These are phyloP conservation scores for Taeniopygia guttata DNA, from an alignment of 2,797 vertebrate species.

Conservation along the genomic window DNA sequence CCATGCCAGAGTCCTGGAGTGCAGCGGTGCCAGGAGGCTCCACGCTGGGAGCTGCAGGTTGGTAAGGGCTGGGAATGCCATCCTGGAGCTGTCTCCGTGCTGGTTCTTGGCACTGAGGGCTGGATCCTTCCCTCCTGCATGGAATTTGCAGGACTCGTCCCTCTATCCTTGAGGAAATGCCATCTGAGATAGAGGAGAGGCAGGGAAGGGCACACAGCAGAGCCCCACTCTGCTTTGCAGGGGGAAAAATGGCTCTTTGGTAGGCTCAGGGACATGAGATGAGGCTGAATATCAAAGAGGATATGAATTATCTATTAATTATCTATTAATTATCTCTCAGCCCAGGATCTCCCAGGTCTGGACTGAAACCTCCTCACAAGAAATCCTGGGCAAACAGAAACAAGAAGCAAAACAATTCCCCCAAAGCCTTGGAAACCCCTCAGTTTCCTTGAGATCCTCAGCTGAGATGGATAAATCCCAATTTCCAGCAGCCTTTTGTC, in stretches of 20 bases:
- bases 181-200: neutral
- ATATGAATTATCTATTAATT: neutral
- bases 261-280: neutral
- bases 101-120: neutral
- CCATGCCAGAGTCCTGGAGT: fast-evolving
- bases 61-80: neutral
- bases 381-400: neutral
- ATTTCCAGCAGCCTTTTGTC: neutral
- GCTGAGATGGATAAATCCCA: neutral
- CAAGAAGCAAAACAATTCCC: neutral
- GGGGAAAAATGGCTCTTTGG: neutral
- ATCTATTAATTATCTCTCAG: neutral
- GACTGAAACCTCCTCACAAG: neutral
- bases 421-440: neutral
- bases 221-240: neutral
- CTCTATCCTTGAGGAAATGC: neutral
- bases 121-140: neutral
- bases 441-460: neutral
- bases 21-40: neutral
- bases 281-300: neutral
- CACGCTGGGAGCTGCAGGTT: neutral
- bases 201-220: neutral
- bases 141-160: neutral
- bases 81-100: neutral
- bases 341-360: neutral